phyloP scores from a whole-genome alignment of 35 echinoderm and acorn worm species.

The Apostichopus japonicus region DNA sequence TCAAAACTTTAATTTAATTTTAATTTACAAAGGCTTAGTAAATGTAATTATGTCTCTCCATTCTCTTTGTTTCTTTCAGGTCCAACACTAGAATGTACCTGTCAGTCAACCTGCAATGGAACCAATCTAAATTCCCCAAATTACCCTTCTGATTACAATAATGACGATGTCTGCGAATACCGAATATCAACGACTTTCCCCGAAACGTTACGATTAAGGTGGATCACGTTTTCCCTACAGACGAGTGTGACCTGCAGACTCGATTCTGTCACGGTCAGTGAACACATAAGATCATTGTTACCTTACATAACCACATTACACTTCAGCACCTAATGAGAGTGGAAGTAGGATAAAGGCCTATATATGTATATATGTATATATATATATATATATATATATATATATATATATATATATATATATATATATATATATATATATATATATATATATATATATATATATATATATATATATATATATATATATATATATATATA shows the following conservation, averaged over 20 bases:
- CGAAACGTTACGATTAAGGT: neutral
- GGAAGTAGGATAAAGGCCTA: too few species aligned
- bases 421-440: too few species aligned
- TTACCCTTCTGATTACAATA: neutral
- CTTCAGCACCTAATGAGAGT: too few species aligned
- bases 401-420: too few species aligned
- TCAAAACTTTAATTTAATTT: neutral
- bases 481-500: too few species aligned
- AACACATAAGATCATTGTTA: neutral
- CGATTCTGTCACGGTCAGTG: conserved; percentile 21
- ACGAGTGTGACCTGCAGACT: neutral
- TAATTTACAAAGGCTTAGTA: neutral
- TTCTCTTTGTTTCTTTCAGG: neutral
- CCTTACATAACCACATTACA: too few species aligned
- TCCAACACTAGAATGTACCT: neutral
- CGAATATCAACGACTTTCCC: conserved; percentile 5
- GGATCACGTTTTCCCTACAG: neutral
- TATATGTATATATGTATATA: too few species aligned
- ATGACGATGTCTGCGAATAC: conserved; percentile 11
- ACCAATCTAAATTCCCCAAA: conserved; percentile 6
- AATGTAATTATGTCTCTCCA: neutral
- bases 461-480: too few species aligned
- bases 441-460: too few species aligned
- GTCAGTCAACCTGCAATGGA: neutral
- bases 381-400: too few species aligned